phyloP scores from a whole-genome alignment of 2,888 invertebrate genomes.

The Eilema sororculum region DNA sequence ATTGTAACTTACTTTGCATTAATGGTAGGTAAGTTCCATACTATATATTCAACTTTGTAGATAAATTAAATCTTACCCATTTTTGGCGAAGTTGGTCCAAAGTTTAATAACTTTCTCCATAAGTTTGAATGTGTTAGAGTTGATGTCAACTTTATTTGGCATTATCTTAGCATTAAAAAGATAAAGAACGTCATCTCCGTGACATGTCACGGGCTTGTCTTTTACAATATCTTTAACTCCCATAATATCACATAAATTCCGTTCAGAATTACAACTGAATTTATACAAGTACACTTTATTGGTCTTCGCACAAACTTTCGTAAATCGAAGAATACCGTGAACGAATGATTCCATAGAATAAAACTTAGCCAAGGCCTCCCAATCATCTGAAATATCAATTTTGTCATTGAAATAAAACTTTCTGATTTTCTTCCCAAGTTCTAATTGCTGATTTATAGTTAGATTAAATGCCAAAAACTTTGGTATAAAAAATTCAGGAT shows the following conservation, averaged over 20 bases:
- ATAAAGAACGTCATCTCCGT: conserved; percentile 59
- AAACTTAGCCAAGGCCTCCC: conserved; percentile 47
- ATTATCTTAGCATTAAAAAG: conserved; percentile 49
- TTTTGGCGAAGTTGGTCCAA: conserved; percentile 64
- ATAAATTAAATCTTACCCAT: conserved; percentile 56
- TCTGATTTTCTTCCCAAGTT: conserved; percentile 52
- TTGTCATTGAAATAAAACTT: conserved; percentile 50
- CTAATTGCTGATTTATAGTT: conserved; percentile 47
- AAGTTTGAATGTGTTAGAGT: conserved; percentile 49
- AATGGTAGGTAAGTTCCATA: too few species aligned
- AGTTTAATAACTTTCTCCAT: conserved; percentile 56
- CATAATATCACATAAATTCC: conserved; percentile 56
- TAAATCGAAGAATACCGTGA: conserved; percentile 46
- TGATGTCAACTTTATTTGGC: conserved; percentile 35
- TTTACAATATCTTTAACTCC: conserved; percentile 29
- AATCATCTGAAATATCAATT: conserved; percentile 34
- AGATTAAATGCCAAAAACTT: conserved; percentile 36
- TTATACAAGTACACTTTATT: conserved; percentile 59
- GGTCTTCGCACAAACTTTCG: conserved; percentile 47
- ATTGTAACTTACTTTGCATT: too few species aligned
- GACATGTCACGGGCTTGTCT: conserved; percentile 44
- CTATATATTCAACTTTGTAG: too few species aligned
- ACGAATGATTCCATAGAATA: conserved; percentile 46
- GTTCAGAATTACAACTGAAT: conserved; percentile 59
- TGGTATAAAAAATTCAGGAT: conserved; percentile 51